Evolutionary conservation across 2,113 vertebrate genomes (phyloP).

Genomic region (Gallinago jamesoni): DNA sequence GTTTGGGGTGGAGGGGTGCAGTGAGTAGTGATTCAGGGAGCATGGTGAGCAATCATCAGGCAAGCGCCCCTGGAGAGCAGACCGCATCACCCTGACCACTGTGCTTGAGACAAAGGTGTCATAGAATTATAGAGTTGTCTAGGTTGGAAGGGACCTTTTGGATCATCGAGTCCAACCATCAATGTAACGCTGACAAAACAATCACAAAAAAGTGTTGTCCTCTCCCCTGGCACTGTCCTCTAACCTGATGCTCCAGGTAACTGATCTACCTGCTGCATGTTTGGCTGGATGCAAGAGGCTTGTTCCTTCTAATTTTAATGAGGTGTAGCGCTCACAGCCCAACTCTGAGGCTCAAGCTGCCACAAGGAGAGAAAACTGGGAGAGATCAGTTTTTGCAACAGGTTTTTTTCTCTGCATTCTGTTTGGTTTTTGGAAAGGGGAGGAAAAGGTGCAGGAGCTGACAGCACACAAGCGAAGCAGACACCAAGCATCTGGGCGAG

Average conservation of each 20-base stretch:
- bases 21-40: neutral
- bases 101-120: neutral
- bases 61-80: neutral
- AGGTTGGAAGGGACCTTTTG: neutral
- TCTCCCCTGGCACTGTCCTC: neutral
- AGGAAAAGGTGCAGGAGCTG: neutral
- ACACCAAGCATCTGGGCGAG: neutral
- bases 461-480: neutral
- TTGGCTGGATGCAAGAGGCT: neutral
- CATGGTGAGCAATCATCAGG: accelerated
- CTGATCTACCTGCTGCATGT: neutral
- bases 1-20: neutral
- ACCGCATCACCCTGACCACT: neutral
- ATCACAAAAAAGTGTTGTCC: neutral
- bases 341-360: neutral
- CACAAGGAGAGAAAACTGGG: neutral
- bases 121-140: neutral
- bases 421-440: neutral
- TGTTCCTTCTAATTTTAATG: neutral
- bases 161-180: neutral
- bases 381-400: neutral
- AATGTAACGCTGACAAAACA: neutral
- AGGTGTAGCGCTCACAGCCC: neutral
- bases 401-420: neutral
- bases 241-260: neutral